These are phyloP conservation scores for Melanerpes formicivorus DNA, from an alignment of 2,113 vertebrate species.

Conservation along the genomic window DNA sequence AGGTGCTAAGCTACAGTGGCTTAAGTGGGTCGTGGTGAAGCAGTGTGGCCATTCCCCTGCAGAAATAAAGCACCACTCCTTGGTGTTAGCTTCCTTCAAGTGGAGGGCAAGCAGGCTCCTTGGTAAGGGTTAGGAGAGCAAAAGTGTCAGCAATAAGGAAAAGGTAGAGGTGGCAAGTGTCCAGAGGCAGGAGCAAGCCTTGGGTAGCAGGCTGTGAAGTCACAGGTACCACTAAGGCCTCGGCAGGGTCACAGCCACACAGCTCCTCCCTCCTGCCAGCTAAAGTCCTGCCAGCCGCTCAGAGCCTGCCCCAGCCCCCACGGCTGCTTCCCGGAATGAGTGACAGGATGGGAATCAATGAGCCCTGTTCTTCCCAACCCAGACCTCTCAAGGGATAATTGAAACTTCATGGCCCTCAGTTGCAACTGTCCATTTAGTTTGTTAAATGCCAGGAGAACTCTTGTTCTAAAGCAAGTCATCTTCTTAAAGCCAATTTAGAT, in stretches of 20 bases:
- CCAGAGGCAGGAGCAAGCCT: neutral
- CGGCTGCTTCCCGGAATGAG: neutral
- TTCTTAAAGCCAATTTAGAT: conserved; percentile 18
- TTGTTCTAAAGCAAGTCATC: neutral
- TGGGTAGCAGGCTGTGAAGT: neutral
- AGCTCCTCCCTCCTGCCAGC: neutral
- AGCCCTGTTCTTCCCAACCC: neutral
- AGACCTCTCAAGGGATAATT: neutral
- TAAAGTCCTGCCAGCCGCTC: neutral
- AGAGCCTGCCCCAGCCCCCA: neutral
- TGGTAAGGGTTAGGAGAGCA: neutral
- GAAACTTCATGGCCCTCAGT: neutral
- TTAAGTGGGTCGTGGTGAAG: neutral
- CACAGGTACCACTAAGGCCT: neutral
- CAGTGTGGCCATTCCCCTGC: neutral
- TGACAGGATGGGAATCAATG: neutral
- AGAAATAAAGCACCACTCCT: neutral
- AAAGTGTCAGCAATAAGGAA: neutral
- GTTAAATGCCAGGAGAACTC: neutral
- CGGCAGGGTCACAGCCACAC: neutral
- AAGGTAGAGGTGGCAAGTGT: neutral
- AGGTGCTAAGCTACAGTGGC: neutral
- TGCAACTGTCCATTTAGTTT: neutral
- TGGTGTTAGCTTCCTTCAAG: neutral
- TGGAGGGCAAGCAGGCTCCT: neutral